Conservation (phyloP, 2,797 vertebrate genomes). For the Gymnothorax javanicus region DNA sequence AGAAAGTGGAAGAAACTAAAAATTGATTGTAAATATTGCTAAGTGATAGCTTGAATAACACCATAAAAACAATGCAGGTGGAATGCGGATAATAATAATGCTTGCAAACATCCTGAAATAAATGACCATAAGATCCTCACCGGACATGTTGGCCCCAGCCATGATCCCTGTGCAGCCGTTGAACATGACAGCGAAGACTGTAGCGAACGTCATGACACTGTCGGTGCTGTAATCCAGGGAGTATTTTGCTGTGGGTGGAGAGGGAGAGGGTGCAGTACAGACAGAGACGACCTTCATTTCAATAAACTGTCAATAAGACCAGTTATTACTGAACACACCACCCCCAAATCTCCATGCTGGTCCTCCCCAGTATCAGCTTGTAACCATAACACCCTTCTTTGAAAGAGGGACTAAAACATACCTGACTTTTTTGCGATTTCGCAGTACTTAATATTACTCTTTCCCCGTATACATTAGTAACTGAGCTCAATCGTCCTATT, state of each 20-base stretch:
- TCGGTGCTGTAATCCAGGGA: constrained; percentile 79
- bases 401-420: too few relatives aligned
- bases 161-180: constrained; percentile 85
- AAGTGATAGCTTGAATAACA: neutral
- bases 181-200: constrained; percentile 82
- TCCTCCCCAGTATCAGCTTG: neutral
- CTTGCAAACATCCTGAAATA: neutral
- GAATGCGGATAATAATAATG: neutral
- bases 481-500: too few relatives aligned
- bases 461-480: too few relatives aligned
- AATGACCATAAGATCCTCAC: constrained; percentile 53
- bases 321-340: neutral
- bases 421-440: too few relatives aligned
- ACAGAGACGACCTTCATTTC: neutral
- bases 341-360: neutral
- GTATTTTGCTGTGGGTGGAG: constrained; percentile 66
- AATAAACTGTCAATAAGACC: neutral
- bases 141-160: constrained; percentile 85
- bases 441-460: too few relatives aligned
- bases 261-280: neutral
- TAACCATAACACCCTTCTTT: neutral
- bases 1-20: neutral
- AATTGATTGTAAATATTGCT: neutral
- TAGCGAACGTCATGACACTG: constrained; percentile 76
- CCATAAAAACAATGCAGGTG: neutral